Base-by-base conservation (phyloP, 1,140 invertebrate species). In the Euura lappo region DNA sequence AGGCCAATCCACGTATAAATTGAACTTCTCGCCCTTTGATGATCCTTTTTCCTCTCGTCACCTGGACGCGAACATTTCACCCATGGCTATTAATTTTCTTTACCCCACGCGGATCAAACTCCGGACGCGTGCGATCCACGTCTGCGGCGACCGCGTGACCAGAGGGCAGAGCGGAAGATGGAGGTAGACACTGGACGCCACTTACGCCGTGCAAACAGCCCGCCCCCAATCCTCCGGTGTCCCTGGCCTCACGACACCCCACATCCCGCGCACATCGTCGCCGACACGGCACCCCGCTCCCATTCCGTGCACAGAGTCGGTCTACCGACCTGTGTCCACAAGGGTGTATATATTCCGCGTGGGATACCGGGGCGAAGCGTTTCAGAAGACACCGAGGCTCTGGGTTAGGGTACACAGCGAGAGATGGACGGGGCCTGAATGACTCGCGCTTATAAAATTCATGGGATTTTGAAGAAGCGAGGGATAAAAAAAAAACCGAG, bases 381-480 rank as follows among this genome's bases (percentile, higher is more conserved):
- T 44, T 67, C 43, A 67, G 66, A 67, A 67, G 7, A 28, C 13
- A 67, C 66, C 7, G 13, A 13, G 13, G 66, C 66, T 13, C 6
- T 28, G 13, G 28, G 28, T 28, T 0, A 28, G 28, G 28, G 28
- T 28, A 28, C 28, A 28, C 28, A 28, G 28, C 28, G 28, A 28
- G 28, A 64, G 13, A 10, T 10, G 8, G 8, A 10, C 28, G 13
- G 75, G 75, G 78, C 77, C 75, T 83, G 81, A 86, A 86, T 86
- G 80, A 86, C 79, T 73, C 70, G 74, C 78, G 80, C 75, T 79
- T 87, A 87, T 87, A 86, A 86, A 87, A 87, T 86, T 85, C 85
- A 87, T 87, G 81, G 84, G 81, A 86, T 86, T 85, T 84, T 28
- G 28, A 28, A 28, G 28, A 28, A 28, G 28, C 28, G 1, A 28